phyloP scores from a whole-genome alignment of 2,797 vertebrate species.

The Tinamus major region DNA sequence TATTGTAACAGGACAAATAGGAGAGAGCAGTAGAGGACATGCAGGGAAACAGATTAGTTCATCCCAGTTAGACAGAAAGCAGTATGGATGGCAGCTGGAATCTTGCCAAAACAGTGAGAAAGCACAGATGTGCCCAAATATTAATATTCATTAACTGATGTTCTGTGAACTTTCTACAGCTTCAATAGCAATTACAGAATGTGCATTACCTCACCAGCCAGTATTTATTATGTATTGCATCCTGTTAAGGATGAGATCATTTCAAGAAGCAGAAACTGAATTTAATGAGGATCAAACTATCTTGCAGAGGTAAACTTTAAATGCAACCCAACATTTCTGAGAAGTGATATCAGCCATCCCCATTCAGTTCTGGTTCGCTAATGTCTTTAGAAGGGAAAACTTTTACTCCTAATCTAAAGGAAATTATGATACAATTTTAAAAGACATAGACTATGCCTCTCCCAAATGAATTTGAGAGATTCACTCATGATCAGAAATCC shows the following conservation, averaged over 20 bases:
- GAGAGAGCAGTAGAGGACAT: background rate
- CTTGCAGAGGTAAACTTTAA: background rate
- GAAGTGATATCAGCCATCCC: background rate
- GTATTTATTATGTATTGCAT: slow-evolving; percentile 37
- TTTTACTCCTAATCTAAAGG: background rate
- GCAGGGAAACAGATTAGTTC: background rate
- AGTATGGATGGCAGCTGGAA: background rate
- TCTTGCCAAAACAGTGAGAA: background rate
- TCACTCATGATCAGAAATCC: background rate
- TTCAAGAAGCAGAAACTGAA: slow-evolving; percentile 21
- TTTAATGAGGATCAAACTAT: slow-evolving; percentile 4
- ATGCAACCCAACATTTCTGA: background rate
- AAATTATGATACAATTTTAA: background rate
- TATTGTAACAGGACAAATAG: background rate
- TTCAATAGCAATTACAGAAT: slow-evolving; percentile 14
- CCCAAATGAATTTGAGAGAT: background rate
- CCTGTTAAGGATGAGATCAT: slow-evolving; percentile 52
- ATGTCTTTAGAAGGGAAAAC: background rate
- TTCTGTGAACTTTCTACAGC: slow-evolving; percentile 43
- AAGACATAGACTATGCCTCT: background rate
- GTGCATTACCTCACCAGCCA: slow-evolving; percentile 43
- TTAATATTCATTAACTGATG: slow-evolving; percentile 26
- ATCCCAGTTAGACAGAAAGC: background rate
- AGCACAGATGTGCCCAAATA: slow-evolving; percentile 21
- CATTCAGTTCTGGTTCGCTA: background rate